phyloP scores from a whole-genome alignment of 1,140 invertebrate genomes.

The Cecropterus lyciades region DNA sequence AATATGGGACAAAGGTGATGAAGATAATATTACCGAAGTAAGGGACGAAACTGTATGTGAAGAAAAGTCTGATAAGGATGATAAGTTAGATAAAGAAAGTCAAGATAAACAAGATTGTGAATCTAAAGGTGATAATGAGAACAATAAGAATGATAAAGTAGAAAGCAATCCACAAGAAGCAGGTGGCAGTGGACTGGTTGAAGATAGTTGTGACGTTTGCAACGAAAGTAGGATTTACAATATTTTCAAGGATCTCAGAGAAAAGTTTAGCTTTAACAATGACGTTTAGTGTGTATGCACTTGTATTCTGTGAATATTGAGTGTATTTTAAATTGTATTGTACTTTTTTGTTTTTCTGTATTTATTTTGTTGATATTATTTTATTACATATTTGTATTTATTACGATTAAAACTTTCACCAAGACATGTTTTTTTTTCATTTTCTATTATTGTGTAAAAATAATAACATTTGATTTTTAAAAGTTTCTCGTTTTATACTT shows the following conservation, averaged over 20 bases:
- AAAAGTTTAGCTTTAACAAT: conserved; percentile 62
- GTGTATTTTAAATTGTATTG: too few relatives aligned
- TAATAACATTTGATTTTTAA: too few relatives aligned
- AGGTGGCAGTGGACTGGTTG: neutral
- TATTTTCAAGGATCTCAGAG: conserved; percentile 64
- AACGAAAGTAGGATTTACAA: conserved; percentile 66
- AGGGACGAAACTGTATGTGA: conserved; percentile 28
- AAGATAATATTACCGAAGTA: conserved; percentile 11
- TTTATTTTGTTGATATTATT: too few relatives aligned
- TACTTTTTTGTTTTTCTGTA: neutral
- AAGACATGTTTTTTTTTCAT: too few relatives aligned
- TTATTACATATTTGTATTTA: too few relatives aligned
- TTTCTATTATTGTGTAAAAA: too few relatives aligned
- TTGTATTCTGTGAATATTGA: conserved; percentile 3
- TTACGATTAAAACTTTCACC: too few relatives aligned
- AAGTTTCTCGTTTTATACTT: too few relatives aligned
- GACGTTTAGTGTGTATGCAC: conserved; percentile 31
- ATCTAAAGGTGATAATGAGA: conserved; percentile 11
- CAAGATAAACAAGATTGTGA: conserved; percentile 22
- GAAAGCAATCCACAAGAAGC: conserved; percentile 5
- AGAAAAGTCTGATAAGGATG: conserved; percentile 23
- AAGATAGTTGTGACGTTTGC: conserved; percentile 61
- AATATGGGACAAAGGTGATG: conserved; percentile 56
- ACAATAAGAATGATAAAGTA: conserved; percentile 7
- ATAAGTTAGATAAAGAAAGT: neutral